Conservation (phyloP, 2,113 vertebrate genomes). For the Urocitellus parryii region DNA sequence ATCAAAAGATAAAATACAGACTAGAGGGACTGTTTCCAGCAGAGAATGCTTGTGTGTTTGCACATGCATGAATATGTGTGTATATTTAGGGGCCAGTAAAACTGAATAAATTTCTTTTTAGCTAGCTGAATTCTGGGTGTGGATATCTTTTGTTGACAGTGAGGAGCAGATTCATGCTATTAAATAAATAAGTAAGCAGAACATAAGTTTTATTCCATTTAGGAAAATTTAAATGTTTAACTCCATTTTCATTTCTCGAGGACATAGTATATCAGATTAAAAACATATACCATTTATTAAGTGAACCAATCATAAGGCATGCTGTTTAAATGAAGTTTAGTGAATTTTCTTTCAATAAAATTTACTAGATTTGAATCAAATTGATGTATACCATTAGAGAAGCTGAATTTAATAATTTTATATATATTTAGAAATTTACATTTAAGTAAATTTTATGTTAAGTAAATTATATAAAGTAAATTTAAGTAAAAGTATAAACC, state of each 20-base stretch:
- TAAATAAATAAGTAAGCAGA: not conserved
- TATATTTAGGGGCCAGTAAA: no score
- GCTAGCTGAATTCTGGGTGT: not conserved
- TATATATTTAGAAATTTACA: no score
- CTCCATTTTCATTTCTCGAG: not conserved
- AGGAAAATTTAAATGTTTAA: not conserved
- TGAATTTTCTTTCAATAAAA: not conserved
- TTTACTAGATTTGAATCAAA: not conserved
- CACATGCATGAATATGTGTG: no score
- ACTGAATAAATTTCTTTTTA: no score
- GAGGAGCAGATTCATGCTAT: not conserved
- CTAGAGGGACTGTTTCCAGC: not conserved
- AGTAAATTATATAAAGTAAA: no score
- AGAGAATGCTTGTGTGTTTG: not conserved
- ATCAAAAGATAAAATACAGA: not conserved
- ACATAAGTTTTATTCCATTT: not conserved
- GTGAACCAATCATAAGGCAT: not conserved
- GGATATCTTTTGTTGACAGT: not conserved
- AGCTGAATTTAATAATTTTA: not conserved
- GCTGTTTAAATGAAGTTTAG: conserved; percentile 15
- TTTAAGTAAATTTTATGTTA: no score
- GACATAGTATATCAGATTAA: not conserved
- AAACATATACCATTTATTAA: not conserved
- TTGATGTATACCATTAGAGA: not conserved
- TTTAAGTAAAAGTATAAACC: not conserved